phyloP scores from a whole-genome alignment of 2,888 invertebrate species.

The Tipula unca region DNA sequence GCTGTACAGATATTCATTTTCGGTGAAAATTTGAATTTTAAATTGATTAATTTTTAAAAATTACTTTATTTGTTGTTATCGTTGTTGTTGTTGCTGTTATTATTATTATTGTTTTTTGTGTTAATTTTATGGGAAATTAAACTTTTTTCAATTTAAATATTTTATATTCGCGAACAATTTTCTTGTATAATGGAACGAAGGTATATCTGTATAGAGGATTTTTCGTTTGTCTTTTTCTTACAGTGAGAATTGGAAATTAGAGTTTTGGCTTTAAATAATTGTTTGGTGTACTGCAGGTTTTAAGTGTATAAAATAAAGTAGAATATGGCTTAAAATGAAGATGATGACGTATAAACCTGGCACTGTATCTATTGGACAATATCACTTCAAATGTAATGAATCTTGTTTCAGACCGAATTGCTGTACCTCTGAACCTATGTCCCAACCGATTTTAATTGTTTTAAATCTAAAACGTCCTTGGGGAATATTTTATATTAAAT shows the following conservation, averaged over 20 bases:
- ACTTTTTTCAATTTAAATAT: slow-evolving; percentile 14
- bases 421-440: too few species aligned
- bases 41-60: slow-evolving; percentile 8
- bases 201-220: neutral
- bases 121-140: slow-evolving; percentile 14
- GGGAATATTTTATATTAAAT: too few species aligned
- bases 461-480: too few species aligned
- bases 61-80: neutral
- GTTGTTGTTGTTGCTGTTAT: neutral
- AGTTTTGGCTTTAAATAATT: neutral
- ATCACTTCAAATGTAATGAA: too few species aligned
- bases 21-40: neutral
- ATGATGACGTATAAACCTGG: too few species aligned
- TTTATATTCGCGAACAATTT: neutral
- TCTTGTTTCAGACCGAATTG: too few species aligned
- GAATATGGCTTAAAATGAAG: too few species aligned
- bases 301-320: too few species aligned
- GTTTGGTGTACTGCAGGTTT: too few species aligned
- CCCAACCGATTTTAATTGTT: too few species aligned
- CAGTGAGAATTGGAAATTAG: neutral
- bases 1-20: neutral
- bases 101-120: neutral
- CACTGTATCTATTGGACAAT: too few species aligned
- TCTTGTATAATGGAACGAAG: neutral
- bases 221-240: too few species aligned